phyloP scores from a whole-genome alignment of 35 echinoderm and acorn worm species.

The Diadema setosum region DNA sequence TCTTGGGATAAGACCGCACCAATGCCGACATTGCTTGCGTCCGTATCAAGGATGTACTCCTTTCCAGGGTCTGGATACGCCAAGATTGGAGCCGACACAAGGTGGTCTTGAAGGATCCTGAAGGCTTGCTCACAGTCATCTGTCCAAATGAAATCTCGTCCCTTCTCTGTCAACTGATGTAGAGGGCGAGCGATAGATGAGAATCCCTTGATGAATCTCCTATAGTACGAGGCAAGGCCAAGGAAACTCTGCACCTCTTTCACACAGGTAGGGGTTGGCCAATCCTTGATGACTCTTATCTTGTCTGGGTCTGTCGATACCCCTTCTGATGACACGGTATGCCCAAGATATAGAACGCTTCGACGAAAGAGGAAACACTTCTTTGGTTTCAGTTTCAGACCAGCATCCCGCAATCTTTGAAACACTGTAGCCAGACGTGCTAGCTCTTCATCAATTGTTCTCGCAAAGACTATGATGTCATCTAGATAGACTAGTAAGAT shows the following conservation, averaged over 20 bases:
- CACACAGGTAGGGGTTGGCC: slow-evolving; percentile 10
- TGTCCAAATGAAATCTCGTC: background rate
- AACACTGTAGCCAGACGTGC: no score
- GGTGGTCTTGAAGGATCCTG: no score
- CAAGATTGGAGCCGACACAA: background rate
- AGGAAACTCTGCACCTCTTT: slow-evolving; percentile 32
- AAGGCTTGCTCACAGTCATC: no score
- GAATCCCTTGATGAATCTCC: slow-evolving; percentile 30
- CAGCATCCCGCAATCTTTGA: no score
- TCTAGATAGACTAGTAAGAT: background rate
- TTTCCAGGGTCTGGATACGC: background rate
- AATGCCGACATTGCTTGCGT: background rate
- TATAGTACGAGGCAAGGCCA: slow-evolving; percentile 31
- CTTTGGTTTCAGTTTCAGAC: no score
- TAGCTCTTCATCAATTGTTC: no score
- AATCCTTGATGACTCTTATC: background rate
- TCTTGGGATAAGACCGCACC: slow-evolving; percentile 24
- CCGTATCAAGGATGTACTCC: background rate
- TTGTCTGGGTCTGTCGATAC: background rate
- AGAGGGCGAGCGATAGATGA: background rate
- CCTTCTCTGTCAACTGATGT: background rate
- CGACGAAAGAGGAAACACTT: background rate
- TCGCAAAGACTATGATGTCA: no score
- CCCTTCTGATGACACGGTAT: background rate
- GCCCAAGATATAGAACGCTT: background rate